These are phyloP conservation scores for Craseonycteris thonglongyai DNA, from an alignment of 2,113 vertebrate genomes.

Conservation along the genomic window DNA sequence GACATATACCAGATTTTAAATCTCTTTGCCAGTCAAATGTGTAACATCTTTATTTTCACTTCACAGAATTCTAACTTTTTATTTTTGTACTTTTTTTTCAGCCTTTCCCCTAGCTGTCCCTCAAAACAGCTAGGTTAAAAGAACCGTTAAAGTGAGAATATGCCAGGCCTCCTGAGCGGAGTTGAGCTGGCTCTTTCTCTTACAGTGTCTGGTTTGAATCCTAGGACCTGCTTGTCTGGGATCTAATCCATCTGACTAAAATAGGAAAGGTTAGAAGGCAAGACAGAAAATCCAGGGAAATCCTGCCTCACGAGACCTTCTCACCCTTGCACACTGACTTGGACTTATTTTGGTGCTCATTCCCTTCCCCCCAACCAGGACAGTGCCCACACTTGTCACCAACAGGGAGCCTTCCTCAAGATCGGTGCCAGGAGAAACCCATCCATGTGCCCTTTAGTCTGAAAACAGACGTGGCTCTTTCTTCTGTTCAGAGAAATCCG, in stretches of 20 bases:
- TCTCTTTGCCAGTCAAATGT: slow-evolving; percentile 6
- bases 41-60: slow-evolving; percentile 34
- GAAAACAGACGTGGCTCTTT: neutral
- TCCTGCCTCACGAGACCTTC: neutral
- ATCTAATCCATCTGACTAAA: neutral
- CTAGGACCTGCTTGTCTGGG: neutral
- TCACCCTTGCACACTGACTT: neutral
- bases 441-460: neutral
- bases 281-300: neutral
- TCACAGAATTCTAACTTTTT: neutral
- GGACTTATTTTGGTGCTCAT: neutral
- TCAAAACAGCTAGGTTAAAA: slow-evolving; percentile 35
- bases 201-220: neutral
- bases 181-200: neutral
- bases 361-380: neutral
- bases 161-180: neutral
- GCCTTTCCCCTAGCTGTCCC: neutral
- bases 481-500: neutral
- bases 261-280: slow-evolving; percentile 21
- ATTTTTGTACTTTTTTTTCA: neutral
- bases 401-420: neutral
- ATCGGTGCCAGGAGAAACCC: neutral
- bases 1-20: neutral
- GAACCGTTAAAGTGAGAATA: slow-evolving; percentile 26
- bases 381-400: neutral